Conservation (phyloP, 2,797 vertebrate species). For the Amphiprion clarkii region DNA sequence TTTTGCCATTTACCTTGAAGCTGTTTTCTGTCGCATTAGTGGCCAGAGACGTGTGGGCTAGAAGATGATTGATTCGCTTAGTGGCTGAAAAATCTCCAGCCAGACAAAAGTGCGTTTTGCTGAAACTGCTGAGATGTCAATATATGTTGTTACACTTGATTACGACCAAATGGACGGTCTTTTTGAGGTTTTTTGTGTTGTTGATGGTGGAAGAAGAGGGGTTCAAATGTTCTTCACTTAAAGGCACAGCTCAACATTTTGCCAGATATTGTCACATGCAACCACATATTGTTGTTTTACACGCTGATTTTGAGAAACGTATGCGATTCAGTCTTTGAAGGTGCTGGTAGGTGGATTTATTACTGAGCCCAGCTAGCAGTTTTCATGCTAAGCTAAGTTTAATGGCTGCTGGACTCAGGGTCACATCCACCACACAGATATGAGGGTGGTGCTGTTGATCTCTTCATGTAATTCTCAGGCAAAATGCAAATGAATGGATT, state of each 20-base stretch:
- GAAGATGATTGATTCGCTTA: constrained; percentile 36
- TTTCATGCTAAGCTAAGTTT: not conserved
- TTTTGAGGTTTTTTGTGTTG: constrained; percentile 8
- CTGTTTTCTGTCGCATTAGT: constrained; percentile 20
- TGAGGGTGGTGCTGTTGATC: not conserved
- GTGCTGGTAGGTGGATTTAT: not conserved
- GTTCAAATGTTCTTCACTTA: not conserved
- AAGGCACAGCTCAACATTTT: not conserved
- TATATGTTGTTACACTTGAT: constrained; percentile 6
- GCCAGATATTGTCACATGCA: not conserved
- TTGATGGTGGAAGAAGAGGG: not conserved
- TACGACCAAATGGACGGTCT: not conserved
- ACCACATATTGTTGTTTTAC: not conserved
- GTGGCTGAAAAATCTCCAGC: constrained; percentile 21
- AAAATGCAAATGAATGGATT: no score
- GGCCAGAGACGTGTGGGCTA: not conserved
- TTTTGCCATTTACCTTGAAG: constrained; percentile 39
- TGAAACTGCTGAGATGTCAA: constrained; percentile 9
- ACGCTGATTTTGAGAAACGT: not conserved
- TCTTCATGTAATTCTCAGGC: not conserved
- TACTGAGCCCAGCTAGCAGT: not conserved
- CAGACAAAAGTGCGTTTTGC: constrained; percentile 12
- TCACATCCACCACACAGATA: not conserved
- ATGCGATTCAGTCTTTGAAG: not conserved
- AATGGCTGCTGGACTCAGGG: not conserved